Evolutionary conservation across 2,113 vertebrate species (phyloP).

Genomic region (Dipodomys merriami): DNA sequence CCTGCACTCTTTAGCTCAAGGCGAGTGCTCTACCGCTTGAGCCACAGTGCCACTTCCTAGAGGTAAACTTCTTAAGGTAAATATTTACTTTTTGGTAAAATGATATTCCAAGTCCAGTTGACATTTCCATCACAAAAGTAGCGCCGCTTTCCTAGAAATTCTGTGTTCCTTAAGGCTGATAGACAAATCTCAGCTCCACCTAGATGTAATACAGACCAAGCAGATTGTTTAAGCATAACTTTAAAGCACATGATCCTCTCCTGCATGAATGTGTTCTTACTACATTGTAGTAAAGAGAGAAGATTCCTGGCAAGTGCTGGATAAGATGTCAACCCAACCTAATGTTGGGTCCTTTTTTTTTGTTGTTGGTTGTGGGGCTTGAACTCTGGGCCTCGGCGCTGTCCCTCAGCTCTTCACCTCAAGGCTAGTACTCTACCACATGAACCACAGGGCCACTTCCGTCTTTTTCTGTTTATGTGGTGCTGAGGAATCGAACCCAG

Average conservation of each 20-base stretch:
- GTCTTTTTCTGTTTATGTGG: no score
- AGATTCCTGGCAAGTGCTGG: not conserved
- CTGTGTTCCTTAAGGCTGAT: constrained; percentile 1
- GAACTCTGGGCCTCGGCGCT: no score
- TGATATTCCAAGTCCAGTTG: not conserved
- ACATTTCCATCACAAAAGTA: constrained; percentile 13
- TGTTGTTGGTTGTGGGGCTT: no score
- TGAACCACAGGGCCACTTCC: no score
- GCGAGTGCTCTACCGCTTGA: no score
- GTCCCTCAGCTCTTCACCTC: no score
- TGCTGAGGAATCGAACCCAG: no score
- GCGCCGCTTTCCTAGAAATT: not conserved
- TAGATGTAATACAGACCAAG: constrained; percentile 8
- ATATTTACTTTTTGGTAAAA: constrained; percentile 30
- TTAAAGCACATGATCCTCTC: not conserved
- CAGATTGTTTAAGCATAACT: not conserved
- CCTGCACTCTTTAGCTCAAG: no score
- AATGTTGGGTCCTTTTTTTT: not conserved
- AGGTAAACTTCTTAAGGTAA: not conserved
- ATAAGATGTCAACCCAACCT: not conserved
- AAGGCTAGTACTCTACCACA: no score
- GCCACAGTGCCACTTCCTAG: no score
- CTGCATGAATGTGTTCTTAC: not conserved
- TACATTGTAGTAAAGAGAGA: constrained; percentile 2
- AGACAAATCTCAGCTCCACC: not conserved